phyloP scores from a whole-genome alignment of 2,113 vertebrate species.

The Hiodon tergisus region DNA sequence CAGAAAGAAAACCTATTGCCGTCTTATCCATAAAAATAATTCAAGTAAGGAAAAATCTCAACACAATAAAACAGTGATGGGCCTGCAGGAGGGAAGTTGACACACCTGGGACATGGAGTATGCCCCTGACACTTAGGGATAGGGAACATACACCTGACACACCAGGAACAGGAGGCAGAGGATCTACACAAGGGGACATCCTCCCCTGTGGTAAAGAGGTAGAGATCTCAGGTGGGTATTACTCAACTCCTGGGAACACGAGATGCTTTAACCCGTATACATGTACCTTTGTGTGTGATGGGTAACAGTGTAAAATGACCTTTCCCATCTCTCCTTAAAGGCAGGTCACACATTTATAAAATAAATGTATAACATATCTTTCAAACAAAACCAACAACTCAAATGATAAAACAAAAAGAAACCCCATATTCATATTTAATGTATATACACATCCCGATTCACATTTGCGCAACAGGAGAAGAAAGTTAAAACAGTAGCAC shows the following conservation, averaged over 20 bases:
- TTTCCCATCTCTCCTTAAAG: constrained; percentile 21
- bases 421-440: constrained; percentile 34
- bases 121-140: background rate
- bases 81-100: background rate
- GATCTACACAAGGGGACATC: background rate
- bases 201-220: background rate
- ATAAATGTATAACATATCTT: constrained; percentile 60
- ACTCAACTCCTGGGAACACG: background rate
- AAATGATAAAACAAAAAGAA: background rate
- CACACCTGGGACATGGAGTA: background rate
- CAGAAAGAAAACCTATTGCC: constrained; percentile 32
- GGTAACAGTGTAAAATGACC: background rate
- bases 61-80: background rate
- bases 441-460: background rate
- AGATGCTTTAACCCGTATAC: background rate
- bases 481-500: no score
- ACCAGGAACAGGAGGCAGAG: background rate
- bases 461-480: no score
- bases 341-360: constrained; percentile 38
- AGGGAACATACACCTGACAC: background rate
- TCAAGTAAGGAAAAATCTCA: constrained; percentile 42
- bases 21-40: constrained; percentile 22
- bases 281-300: background rate
- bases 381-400: constrained; percentile 32
- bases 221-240: background rate